Evolutionary conservation across 2,888 invertebrate genomes (phyloP), one percentile per base, ranked within the genome.

Genomic region (Dicyrtoma fusca): DNA sequence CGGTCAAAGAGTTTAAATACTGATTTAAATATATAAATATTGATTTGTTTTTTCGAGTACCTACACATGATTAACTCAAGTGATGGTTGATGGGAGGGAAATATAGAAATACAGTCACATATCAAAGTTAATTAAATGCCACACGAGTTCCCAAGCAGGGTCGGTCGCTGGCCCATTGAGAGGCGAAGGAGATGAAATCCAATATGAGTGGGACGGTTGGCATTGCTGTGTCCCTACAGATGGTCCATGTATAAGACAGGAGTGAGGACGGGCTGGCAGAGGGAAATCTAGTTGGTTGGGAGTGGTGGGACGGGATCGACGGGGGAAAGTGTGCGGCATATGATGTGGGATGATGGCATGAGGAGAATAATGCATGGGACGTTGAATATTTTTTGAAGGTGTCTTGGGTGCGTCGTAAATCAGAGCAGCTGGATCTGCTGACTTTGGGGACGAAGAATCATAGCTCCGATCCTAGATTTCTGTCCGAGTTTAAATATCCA

Each of bases 401-500:
- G 65, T 83, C 83, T 1, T 83, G 83, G 83, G 82, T 83, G n/a
- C 80, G 83, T 59, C 81, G 83, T 69, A 79, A 78, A 78, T 79
- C 80, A 47, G 80, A 81, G 47, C 82, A 82, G 74, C 80, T 83
- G 69, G 82, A 83, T 74, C 81, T 83, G 59, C 80, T 83, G 42
- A 83, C 83, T 5, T 80, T 83, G 69, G 83, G 83, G 26, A 74
- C 69, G 23, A 82, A 82, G 71, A 83, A 83, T 47, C 84, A 83
- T 79, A 83, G 82, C 70, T 82, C 82, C 19, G 84, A 84, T 75
- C 81, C 81, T 68, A 83, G 87, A 77, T 85, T 85, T 80, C 83
- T 83, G 49, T 83, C 85, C 74, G 84, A 85, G 78, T 87, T 86
- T 82, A 85, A 86, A 80, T 86, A 86, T 80, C 86, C 86, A 45